Evolutionary conservation across 2,797 vertebrate species (phyloP), one percentile per base, ranked within the genome.

Genomic region (Erethizon dorsatum): DNA sequence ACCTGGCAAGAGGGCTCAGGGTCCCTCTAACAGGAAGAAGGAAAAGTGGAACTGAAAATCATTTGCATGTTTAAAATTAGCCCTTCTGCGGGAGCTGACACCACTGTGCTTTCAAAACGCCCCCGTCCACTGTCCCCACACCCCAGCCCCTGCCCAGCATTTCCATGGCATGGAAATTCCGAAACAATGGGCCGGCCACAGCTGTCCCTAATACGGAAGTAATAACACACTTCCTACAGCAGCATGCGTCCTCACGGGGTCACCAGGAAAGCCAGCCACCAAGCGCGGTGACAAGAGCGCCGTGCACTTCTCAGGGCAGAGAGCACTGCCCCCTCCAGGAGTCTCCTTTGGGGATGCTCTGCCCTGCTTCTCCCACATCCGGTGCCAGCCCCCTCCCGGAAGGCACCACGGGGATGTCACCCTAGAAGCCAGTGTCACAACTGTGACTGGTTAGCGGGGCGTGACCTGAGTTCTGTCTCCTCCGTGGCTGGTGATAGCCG

Each of bases 141-240:
- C 86, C 90, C 41, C 57, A 73, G 77, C 96, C 80, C 41, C 90
- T 73, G 88, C 95, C 82, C 95, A 92, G 95, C 97, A 97, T 94
- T 83, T 97, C 98, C 97, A 98, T 93, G 97, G 79, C 97, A 97
- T 97, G 97, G 97, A 98, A 98, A 98, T 95, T 96, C 97, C 97
- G 75, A 96, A 93, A 97, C 97, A 98, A 98, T 95, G 95, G 95
- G 96, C 96, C 96, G 77, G 61, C 97, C 92, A 75, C 69, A 97
- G 95, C 95, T 96, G 94, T 94, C 93, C 95, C 95, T 96, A 97
- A 96, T 98, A 97, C 98, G 97, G 98, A 98, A 98, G 98, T 98
- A 93, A 95, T 84, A 94, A 79, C 95, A 88, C 63, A 96, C 79
- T 96, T 95, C 97, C 97, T 94, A 90, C 83, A 91, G 94, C 95